These are phyloP conservation scores for Diacarnus erythraeanus DNA, from an alignment of 37 sponge, comb jelly and placozoan genomes.

Conservation along the genomic window DNA sequence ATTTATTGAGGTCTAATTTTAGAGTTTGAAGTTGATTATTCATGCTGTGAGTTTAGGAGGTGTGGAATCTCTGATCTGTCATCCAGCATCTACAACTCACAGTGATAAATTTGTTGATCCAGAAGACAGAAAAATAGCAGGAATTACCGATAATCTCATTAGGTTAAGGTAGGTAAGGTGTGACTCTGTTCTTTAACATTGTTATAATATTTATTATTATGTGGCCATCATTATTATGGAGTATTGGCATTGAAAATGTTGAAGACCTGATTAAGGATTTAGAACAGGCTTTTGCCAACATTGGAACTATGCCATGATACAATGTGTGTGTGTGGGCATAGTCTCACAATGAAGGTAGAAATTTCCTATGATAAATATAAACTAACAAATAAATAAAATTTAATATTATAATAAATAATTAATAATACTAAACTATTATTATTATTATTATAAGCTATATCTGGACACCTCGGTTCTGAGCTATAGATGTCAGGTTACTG, in stretches of 20 bases:
- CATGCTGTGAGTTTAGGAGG: constrained; percentile 79
- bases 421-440: too few relatives aligned
- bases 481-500: too few relatives aligned
- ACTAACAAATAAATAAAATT: too few relatives aligned
- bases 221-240: neutral
- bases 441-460: too few relatives aligned
- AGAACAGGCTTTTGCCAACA: constrained; percentile 58
- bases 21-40: constrained; percentile 51
- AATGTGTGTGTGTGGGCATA: too few relatives aligned
- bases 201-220: neutral
- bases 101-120: constrained; percentile 10
- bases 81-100: constrained; percentile 73
- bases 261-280: constrained; percentile 61
- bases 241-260: constrained; percentile 69
- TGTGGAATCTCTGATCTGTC: constrained; percentile 54
- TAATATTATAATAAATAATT: too few relatives aligned
- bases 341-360: too few relatives aligned
- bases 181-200: neutral
- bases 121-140: constrained; percentile 12
- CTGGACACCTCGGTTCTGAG: too few relatives aligned
- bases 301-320: too few relatives aligned
- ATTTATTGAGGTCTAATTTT: neutral
- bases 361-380: too few relatives aligned
- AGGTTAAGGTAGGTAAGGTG: constrained; percentile 38
- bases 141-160: constrained; percentile 60